A percentile compares a stretch with the other conserved stretches of the same genome.
Evolutionary conservation across 2,888 invertebrate genomes (phyloP).

Genomic region (Drosophila basisetae): DNA sequence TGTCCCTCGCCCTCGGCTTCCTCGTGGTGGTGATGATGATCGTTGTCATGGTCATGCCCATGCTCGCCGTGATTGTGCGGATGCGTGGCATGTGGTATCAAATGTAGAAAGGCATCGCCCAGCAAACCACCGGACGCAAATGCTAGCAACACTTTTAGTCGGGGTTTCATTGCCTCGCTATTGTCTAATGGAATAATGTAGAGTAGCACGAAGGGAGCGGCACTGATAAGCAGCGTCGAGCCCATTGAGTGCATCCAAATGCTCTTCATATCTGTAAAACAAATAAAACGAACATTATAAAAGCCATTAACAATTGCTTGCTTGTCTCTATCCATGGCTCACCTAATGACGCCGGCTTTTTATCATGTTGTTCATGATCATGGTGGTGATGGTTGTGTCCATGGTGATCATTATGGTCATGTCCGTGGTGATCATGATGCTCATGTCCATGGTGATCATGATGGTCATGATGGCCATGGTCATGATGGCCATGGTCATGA

Average conservation of each 20-base stretch:
- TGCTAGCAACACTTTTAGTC: slow-evolving; percentile 95
- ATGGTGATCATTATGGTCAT: slow-evolving; percentile 49
- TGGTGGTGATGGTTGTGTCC: slow-evolving; percentile 46
- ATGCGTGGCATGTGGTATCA: slow-evolving; percentile 97
- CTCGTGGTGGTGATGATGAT: slow-evolving; percentile 54
- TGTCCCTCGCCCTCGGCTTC: slow-evolving; percentile 86
- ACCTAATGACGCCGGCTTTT: slow-evolving; percentile 69
- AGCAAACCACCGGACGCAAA: slow-evolving; percentile 98
- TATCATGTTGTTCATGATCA: slow-evolving; percentile 55
- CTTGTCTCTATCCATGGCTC: slow-evolving; percentile 15
- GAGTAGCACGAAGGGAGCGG: slow-evolving; percentile 96
- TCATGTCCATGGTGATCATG: slow-evolving; percentile 40
- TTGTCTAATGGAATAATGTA: slow-evolving; percentile 97
- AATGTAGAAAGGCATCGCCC: slow-evolving; percentile 99
- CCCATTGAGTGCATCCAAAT: slow-evolving; percentile 93
- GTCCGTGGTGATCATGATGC: slow-evolving; percentile 40
- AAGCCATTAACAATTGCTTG: not conserved
- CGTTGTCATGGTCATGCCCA: slow-evolving; percentile 82
- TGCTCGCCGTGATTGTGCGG: slow-evolving; percentile 86
- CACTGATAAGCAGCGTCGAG: slow-evolving; percentile 97
- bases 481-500: slow-evolving; percentile 42
- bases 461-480: slow-evolving; percentile 45
- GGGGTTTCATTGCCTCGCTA: slow-evolving; percentile 92
- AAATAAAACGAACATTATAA: slow-evolving; percentile 20
- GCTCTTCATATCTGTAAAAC: slow-evolving; percentile 73